These are phyloP conservation scores for Julus scandinavius DNA, from an alignment of 2,888 invertebrate species.

Conservation along the genomic window DNA sequence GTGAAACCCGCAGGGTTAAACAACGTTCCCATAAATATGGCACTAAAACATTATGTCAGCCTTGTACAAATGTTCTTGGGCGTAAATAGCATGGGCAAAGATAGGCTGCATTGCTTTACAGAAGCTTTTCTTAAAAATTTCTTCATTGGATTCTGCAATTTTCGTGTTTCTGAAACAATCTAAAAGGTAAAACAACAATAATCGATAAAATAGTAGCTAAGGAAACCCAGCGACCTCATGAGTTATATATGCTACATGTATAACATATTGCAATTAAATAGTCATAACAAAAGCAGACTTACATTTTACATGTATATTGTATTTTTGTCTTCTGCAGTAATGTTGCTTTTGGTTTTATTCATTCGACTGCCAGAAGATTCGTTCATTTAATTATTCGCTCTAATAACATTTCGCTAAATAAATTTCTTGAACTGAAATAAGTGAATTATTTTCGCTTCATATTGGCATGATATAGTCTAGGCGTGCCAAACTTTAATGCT, in stretches of 20 bases:
- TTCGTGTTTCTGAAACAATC: neutral
- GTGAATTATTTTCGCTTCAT: neutral
- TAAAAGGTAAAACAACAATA: no score
- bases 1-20: slow-evolving; percentile 33
- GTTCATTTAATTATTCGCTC: slow-evolving; percentile 11
- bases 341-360: neutral
- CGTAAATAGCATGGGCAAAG: slow-evolving; percentile 3
- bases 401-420: slow-evolving; percentile 8
- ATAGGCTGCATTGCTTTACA: neutral
- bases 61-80: slow-evolving; percentile 1
- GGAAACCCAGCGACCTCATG: no score
- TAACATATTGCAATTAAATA: no score
- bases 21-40: slow-evolving; percentile 33
- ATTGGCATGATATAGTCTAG: neutral
- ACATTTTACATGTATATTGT: neutral
- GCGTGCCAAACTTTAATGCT: neutral
- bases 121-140: neutral
- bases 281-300: no score
- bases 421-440: slow-evolving; percentile 26
- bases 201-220: no score
- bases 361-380: neutral
- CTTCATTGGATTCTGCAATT: neutral
- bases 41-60: slow-evolving; percentile 25
- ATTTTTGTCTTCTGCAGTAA: neutral
- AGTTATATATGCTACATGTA: no score